Percentiles rank a stretch among this genome's conserved stretches.
Evolutionary conservation across 2,797 vertebrate genomes (phyloP).

Genomic region (Cuniculus paca): DNA sequence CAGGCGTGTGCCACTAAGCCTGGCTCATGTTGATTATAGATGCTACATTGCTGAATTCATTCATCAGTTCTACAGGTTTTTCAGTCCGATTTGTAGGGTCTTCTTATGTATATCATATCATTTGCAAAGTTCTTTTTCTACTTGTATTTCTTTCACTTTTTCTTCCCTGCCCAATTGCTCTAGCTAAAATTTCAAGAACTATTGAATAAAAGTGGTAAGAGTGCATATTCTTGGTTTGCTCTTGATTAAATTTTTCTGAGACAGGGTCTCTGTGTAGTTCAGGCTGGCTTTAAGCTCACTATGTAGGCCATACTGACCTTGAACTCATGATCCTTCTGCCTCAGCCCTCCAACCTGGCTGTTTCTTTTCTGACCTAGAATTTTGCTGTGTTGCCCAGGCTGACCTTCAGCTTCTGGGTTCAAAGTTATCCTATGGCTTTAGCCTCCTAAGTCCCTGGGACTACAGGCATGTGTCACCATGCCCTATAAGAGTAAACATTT

Average conservation of each 20-base stretch:
- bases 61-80: too few species aligned
- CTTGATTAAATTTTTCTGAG: neutral
- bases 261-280: neutral
- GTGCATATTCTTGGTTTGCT: neutral
- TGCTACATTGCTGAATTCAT: too few species aligned
- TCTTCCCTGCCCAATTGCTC: neutral
- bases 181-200: neutral
- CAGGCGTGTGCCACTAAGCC: neutral
- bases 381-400: neutral
- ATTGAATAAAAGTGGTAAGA: neutral
- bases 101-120: neutral
- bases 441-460: neutral
- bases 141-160: neutral
- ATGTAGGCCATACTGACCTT: neutral
- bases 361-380: neutral
- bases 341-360: neutral
- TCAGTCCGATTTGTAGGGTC: neutral
- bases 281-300: neutral
- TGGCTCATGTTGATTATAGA: neutral
- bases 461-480: neutral
- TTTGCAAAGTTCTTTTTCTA: neutral
- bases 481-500: neutral
- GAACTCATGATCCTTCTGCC: neutral
- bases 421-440: neutral
- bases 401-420: neutral